Percentiles rank a stretch among this genome's conserved stretches.
phyloP scores from a whole-genome alignment of 1,140 invertebrate genomes.

The Drosophila yakuba region DNA sequence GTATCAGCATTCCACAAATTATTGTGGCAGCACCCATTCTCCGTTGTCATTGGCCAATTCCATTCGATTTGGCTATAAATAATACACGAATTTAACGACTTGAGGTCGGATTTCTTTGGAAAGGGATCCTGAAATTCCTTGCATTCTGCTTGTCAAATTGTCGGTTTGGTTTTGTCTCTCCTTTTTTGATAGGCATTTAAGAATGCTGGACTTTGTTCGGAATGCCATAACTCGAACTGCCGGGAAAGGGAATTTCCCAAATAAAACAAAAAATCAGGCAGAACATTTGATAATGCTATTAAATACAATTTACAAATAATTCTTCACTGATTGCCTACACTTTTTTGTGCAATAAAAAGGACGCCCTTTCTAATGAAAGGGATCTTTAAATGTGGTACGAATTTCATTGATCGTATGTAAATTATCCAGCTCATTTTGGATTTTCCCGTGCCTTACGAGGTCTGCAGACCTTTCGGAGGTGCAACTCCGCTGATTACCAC shows the following conservation, averaged over 20 bases:
- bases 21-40: neutral
- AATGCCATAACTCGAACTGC: conserved; percentile 22
- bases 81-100: conserved; percentile 56
- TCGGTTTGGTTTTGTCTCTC: conserved; percentile 17
- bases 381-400: no score
- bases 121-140: conserved; percentile 28
- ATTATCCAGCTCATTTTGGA: neutral
- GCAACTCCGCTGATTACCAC: conserved; percentile 48
- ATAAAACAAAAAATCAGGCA: neutral
- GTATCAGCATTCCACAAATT: neutral
- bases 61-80: conserved; percentile 60
- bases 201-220: neutral
- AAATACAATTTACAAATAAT: conserved; percentile 15
- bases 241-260: conserved; percentile 35
- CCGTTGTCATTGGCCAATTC: conserved; percentile 51
- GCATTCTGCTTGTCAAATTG: conserved; percentile 36
- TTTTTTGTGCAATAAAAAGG: no score
- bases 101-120: conserved; percentile 64
- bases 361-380: no score
- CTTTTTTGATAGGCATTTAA: neutral
- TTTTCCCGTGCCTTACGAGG: neutral
- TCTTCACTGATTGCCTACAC: neutral
- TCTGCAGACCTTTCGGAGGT: conserved; percentile 15
- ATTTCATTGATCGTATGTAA: neutral
- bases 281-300: conserved; percentile 39